phyloP scores from a whole-genome alignment of 2,888 invertebrate species.

The Drosophila ustulata region DNA sequence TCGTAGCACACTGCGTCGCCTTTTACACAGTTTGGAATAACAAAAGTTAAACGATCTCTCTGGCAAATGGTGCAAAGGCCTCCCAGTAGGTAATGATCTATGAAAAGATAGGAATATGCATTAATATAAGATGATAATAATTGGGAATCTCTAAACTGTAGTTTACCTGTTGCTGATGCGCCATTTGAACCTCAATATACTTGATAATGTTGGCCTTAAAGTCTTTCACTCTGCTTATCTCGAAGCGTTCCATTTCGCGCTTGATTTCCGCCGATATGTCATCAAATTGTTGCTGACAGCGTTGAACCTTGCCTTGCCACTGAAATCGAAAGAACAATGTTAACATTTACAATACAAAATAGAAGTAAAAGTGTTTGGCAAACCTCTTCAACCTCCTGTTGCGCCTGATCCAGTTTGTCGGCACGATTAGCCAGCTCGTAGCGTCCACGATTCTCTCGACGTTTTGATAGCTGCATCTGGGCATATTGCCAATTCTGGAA shows the following conservation, averaged over 20 bases:
- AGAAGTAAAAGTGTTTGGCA: slow-evolving; percentile 7
- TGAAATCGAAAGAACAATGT: slow-evolving; percentile 82
- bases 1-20: slow-evolving; percentile 46
- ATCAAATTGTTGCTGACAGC: slow-evolving; percentile 98
- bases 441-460: slow-evolving; percentile 97
- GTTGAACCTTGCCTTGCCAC: slow-evolving; percentile 98
- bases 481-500: slow-evolving; percentile 99
- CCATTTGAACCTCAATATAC: slow-evolving; percentile 97
- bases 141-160: not conserved
- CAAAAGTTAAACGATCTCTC: slow-evolving; percentile 92
- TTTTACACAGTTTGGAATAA: slow-evolving; percentile 52
- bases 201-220: slow-evolving; percentile 95
- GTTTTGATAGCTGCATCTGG: slow-evolving; percentile 96
- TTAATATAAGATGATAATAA: not conserved
- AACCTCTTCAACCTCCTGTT: slow-evolving; percentile 97
- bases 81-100: slow-evolving; percentile 89
- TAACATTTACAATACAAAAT: not conserved
- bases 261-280: slow-evolving; percentile 97
- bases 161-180: slow-evolving; percentile 96
- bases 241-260: slow-evolving; percentile 96
- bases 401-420: slow-evolving; percentile 95
- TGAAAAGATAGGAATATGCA: slow-evolving; percentile 23
- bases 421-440: slow-evolving; percentile 94
- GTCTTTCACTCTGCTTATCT: slow-evolving; percentile 93
- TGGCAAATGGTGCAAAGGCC: slow-evolving; percentile 97